These are phyloP conservation scores for Acromyrmex echinatior DNA, from an alignment of 1,140 invertebrate genomes.

Conservation along the genomic window DNA sequence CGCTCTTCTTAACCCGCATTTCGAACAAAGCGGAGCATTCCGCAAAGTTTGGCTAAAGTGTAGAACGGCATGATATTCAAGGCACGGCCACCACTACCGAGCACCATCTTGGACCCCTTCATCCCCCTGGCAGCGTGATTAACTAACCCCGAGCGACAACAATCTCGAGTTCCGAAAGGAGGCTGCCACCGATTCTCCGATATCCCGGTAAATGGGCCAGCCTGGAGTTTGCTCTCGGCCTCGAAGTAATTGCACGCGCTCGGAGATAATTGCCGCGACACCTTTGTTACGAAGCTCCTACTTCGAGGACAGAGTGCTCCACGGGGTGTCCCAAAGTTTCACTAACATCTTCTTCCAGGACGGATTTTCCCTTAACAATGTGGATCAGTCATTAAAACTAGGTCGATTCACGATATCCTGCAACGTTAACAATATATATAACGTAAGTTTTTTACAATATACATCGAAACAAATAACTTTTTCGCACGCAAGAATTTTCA, in stretches of 20 bases:
- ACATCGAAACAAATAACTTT: slow-evolving; percentile 34
- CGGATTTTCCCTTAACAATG: not conserved
- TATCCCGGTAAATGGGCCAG: slow-evolving; percentile 66
- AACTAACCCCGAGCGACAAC: slow-evolving; percentile 76
- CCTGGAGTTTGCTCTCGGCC: slow-evolving; percentile 70
- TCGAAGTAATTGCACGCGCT: slow-evolving; percentile 79
- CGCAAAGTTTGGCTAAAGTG: slow-evolving; percentile 57
- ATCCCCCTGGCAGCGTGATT: slow-evolving; percentile 61
- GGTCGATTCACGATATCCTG: slow-evolving; percentile 8
- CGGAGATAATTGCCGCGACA: slow-evolving; percentile 78
- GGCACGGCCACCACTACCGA: not conserved
- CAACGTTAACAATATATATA: not conserved
- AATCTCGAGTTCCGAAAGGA: slow-evolving; percentile 77
- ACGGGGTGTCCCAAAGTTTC: slow-evolving; percentile 53
- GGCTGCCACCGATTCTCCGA: slow-evolving; percentile 68
- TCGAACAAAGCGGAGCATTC: slow-evolving; percentile 60
- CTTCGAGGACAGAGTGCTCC: slow-evolving; percentile 49
- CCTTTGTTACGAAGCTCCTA: slow-evolving; percentile 72
- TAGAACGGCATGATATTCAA: slow-evolving; percentile 53
- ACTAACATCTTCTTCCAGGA: not conserved
- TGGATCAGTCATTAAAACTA: slow-evolving; percentile 10
- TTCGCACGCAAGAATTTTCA: slow-evolving; percentile 15
- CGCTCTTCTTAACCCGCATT: slow-evolving; percentile 8
- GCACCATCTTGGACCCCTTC: slow-evolving; percentile 50
- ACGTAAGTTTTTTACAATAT: not conserved